Percentiles rank a stretch among this genome's conserved stretches.
These are phyloP conservation scores for Lapara coniferarum DNA, from an alignment of 2,888 invertebrate genomes.

Conservation along the genomic window DNA sequence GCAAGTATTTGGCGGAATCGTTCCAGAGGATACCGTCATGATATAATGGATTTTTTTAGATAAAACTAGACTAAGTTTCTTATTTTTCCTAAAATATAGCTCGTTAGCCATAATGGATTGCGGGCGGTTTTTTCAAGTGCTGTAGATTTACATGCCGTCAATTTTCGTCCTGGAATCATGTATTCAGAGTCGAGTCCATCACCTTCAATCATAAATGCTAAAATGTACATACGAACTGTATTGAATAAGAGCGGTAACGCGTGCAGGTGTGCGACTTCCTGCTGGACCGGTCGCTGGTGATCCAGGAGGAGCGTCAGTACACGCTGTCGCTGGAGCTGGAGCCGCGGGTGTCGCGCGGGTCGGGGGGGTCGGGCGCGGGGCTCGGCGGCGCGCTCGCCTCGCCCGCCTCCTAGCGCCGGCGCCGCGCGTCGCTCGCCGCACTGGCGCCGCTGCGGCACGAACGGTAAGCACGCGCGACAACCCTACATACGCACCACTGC, in stretches of 20 bases:
- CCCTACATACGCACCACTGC: not conserved
- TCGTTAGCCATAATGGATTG: too few species aligned
- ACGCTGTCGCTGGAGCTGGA: slow-evolving; percentile 92
- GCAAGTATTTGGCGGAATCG: too few species aligned
- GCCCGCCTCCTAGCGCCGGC: slow-evolving; percentile 76
- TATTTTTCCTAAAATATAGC: too few species aligned
- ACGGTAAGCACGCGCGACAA: slow-evolving; percentile 49
- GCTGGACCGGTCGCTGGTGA: slow-evolving; percentile 89
- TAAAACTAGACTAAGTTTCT: too few species aligned
- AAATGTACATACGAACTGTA: too few species aligned
- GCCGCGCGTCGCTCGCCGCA: slow-evolving; percentile 78
- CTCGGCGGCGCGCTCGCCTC: slow-evolving; percentile 56
- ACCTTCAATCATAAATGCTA: too few species aligned
- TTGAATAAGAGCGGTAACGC: not conserved
- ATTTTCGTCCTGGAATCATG: too few species aligned
- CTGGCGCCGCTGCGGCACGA: slow-evolving; percentile 68
- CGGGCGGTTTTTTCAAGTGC: too few species aligned
- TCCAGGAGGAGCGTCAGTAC: slow-evolving; percentile 94
- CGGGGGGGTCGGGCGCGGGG: slow-evolving; percentile 47
- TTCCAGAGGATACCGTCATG: too few species aligned
- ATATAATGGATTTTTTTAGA: too few species aligned
- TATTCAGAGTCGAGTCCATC: too few species aligned
- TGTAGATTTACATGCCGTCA: too few species aligned
- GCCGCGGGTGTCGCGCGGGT: slow-evolving; percentile 85
- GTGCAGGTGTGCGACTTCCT: slow-evolving; percentile 86